These are phyloP conservation scores for Drosophila diplacantha DNA, from an alignment of 2,888 invertebrate species.

Conservation along the genomic window DNA sequence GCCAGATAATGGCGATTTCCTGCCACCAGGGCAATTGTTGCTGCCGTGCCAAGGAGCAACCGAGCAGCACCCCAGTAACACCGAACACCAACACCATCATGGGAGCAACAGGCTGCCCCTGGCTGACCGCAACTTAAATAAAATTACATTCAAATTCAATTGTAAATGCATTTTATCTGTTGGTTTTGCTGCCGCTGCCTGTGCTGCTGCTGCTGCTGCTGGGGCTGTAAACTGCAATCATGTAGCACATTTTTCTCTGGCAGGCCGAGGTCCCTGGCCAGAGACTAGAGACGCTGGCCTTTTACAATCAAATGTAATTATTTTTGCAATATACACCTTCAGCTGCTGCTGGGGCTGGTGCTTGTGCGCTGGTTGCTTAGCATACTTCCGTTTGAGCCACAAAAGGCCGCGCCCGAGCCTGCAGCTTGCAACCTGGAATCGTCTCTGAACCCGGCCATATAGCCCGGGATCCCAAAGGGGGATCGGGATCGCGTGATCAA, in stretches of 20 bases:
- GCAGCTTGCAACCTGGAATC: slow-evolving; percentile 31
- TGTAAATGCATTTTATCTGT: slow-evolving; percentile 76
- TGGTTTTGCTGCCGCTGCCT: slow-evolving; percentile 56
- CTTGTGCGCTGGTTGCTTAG: slow-evolving; percentile 61
- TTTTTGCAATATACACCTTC: slow-evolving; percentile 73
- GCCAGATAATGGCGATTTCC: slow-evolving; percentile 74
- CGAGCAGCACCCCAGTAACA: slow-evolving; percentile 24
- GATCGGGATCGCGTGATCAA: slow-evolving; percentile 76
- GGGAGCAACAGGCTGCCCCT: slow-evolving; percentile 47
- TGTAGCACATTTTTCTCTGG: slow-evolving; percentile 75
- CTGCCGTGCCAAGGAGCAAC: slow-evolving; percentile 52
- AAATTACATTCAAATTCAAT: slow-evolving; percentile 76
- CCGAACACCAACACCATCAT: slow-evolving; percentile 9
- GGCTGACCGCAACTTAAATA: slow-evolving; percentile 74
- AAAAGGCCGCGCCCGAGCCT: slow-evolving; percentile 49
- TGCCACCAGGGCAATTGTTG: slow-evolving; percentile 74
- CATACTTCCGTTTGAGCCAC: slow-evolving; percentile 74
- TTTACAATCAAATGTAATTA: slow-evolving; percentile 74
- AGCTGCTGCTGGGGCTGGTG: slow-evolving; percentile 58
- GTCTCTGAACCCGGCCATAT: slow-evolving; percentile 32
- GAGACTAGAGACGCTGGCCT: slow-evolving; percentile 55
- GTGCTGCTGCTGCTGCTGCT: slow-evolving; percentile 28
- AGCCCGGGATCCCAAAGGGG: slow-evolving; percentile 38
- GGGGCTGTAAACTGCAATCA: slow-evolving; percentile 74
- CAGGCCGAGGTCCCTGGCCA: slow-evolving; percentile 40